Conservation (phyloP, 2,888 invertebrate genomes). For the Mesorhabditis belari region DNA sequence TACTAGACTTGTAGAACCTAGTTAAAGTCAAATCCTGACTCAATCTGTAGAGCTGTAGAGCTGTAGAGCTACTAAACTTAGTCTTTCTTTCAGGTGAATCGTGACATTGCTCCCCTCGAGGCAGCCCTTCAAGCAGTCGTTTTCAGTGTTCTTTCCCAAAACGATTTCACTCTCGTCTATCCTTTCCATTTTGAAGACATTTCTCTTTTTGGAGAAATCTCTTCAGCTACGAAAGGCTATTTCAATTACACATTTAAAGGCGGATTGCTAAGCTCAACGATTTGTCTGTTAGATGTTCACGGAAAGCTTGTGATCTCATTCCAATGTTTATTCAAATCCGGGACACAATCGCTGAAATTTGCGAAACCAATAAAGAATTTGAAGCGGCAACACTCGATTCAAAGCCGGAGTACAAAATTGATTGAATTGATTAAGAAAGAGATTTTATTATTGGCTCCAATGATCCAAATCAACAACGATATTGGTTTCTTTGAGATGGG, state of each 20-base stretch:
- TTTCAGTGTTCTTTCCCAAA: neutral
- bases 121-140: neutral
- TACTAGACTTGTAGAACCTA: no score
- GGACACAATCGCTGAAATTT: neutral
- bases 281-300: neutral
- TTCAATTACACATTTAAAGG: neutral
- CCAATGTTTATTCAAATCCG: neutral
- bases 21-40: no score
- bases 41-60: no score
- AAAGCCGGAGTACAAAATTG: neutral
- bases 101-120: neutral
- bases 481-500: conserved; percentile 32
- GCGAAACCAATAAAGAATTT: neutral
- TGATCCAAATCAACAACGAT: conserved; percentile 19
- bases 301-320: neutral
- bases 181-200: neutral
- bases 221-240: neutral
- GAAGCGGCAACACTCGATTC: neutral
- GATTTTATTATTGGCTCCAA: neutral
- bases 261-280: neutral
- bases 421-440: neutral
- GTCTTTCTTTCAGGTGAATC: no score
- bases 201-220: neutral
- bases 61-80: no score
- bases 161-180: neutral